phyloP scores from a whole-genome alignment of 2,113 vertebrate species.

The Rhynchopsitta pachyrhyncha region DNA sequence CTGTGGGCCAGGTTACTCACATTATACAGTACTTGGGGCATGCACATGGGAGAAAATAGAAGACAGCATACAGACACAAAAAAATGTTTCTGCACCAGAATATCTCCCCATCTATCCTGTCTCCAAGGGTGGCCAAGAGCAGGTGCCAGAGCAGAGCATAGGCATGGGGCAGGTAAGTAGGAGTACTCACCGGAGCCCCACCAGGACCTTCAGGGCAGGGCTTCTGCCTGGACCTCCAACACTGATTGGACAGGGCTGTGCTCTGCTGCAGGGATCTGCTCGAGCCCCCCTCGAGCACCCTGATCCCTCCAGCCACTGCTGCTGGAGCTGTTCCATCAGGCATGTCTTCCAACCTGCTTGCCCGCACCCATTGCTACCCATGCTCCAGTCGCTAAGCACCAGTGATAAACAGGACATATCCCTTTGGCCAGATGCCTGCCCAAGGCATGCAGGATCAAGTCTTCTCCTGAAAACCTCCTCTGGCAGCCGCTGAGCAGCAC shows the following conservation, averaged over 20 bases:
- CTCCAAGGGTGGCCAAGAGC: background rate
- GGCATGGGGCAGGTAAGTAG: background rate
- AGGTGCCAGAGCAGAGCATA: background rate
- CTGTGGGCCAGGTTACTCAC: background rate
- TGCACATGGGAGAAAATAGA: background rate
- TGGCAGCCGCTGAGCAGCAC: background rate
- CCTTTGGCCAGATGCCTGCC: background rate
- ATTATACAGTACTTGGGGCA: background rate
- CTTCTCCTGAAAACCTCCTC: background rate
- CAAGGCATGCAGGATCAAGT: slow-evolving; percentile 18
- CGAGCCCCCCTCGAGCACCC: background rate
- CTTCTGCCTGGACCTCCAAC: background rate
- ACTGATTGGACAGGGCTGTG: background rate
- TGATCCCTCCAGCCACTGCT: rapidly evolving
- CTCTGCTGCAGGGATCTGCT: background rate
- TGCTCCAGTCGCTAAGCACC: background rate
- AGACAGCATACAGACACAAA: background rate
- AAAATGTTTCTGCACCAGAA: background rate
- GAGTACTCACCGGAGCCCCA: background rate
- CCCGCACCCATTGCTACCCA: background rate
- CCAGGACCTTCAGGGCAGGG: background rate
- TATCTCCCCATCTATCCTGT: background rate
- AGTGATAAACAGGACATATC: background rate
- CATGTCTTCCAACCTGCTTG: background rate
- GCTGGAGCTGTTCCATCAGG: rapidly evolving